Conservation (phyloP, 2,113 vertebrate species). For the Saccopteryx leptura region DNA sequence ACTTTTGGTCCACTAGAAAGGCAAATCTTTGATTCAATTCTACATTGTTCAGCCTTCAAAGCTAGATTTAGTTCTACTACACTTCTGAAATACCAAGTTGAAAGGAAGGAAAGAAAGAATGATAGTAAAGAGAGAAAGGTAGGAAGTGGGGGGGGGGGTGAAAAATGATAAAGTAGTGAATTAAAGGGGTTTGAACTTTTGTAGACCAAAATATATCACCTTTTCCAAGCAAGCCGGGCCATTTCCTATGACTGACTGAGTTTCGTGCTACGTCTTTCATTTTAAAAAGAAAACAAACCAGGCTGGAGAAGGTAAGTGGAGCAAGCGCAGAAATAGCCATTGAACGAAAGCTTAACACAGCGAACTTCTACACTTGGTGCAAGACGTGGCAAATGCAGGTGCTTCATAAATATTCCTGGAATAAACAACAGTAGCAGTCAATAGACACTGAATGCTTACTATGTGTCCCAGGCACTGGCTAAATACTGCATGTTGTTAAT, state of each 20-base stretch:
- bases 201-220: background rate
- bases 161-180: background rate
- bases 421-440: no score
- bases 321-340: background rate
- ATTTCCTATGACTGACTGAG: background rate
- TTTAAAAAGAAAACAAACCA: background rate
- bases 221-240: constrained; percentile 7
- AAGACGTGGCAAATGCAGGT: background rate
- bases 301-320: background rate
- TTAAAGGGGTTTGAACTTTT: background rate
- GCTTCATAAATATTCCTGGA: background rate
- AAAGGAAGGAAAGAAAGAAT: background rate
- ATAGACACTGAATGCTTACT: background rate
- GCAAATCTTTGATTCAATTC: background rate
- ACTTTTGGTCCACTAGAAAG: background rate
- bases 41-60: background rate
- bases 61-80: background rate
- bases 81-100: background rate
- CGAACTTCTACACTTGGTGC: background rate
- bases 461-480: background rate
- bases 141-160: background rate
- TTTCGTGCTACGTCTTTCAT: constrained; percentile 28
- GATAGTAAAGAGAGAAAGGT: background rate
- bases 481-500: background rate
- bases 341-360: background rate